phyloP scores from a whole-genome alignment of 1,140 invertebrate genomes.

The Drosophila arawakana region DNA sequence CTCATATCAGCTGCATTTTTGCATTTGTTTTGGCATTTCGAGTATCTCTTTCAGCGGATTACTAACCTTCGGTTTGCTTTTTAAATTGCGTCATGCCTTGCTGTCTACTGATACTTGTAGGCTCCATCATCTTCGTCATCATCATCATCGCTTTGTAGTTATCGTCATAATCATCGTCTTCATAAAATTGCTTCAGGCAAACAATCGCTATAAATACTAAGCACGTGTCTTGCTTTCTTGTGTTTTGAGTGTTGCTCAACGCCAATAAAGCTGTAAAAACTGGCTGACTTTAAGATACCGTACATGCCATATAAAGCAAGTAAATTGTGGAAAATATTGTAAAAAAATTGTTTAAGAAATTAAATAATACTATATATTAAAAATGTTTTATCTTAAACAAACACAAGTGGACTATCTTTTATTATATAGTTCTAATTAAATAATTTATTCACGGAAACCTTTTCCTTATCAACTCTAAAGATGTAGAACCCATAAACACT shows the following conservation, averaged over 20 bases:
- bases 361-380: too few species aligned
- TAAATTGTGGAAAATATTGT: too few species aligned
- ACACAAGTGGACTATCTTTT: too few species aligned
- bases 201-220: conserved; percentile 17
- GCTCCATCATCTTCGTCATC: not conserved
- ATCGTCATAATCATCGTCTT: not conserved
- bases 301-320: not conserved
- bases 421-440: not conserved
- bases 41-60: conserved; percentile 1
- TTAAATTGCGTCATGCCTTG: conserved; percentile 26
- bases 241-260: conserved; percentile 4
- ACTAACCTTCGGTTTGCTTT: not conserved
- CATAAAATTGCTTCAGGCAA: not conserved
- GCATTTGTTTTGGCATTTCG: conserved; percentile 14
- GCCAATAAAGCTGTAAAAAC: conserved; percentile 2
- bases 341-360: too few species aligned
- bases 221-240: conserved; percentile 14
- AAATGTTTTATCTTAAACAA: too few species aligned
- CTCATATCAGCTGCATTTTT: conserved; percentile 5
- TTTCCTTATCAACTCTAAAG: too few species aligned
- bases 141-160: too few species aligned
- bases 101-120: not conserved
- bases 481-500: too few species aligned
- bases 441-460: not conserved
- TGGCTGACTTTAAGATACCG: not conserved